Evolutionary conservation across 2,113 vertebrate genomes (phyloP), one percentile per base, ranked within the genome.

Genomic region (Dicaeum eximium): DNA sequence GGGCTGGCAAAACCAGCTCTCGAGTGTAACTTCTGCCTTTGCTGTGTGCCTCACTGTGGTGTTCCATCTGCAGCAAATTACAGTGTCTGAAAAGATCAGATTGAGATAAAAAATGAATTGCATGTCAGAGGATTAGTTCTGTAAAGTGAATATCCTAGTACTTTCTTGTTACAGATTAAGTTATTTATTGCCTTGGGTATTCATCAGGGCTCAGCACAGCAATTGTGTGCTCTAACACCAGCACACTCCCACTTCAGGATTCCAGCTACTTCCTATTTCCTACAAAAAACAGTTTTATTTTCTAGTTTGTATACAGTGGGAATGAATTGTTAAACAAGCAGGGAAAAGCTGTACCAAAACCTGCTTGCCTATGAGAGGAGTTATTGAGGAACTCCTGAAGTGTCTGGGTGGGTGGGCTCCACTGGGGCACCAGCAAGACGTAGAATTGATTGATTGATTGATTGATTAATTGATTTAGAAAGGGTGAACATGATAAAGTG

Each of bases 61-160:
- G 21, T 84, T 72, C 44, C 3, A 11, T 61, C 80, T 93, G 48
- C 64, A 93, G 37, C 42, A 42, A 90, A 53, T 92, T 88, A 81
- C 20, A 61, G n/a, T 20, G 30, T 65, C 69, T 87, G 70, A 54
- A 88, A 87, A 84, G 88, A 94, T 92, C 80, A 94, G 86, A 91
- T 74, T 21, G 31, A 72, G 33, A 58, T 71, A 90, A 74, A 87
- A 78, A 90, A 71, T 54, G 70, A 61, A 78, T 60, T 60, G 6
- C 44, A 24, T 87, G 66, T 80, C 83, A 69, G 53, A 51, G 70
- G 45, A 58, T 80, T 78, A 38, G 20, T 48, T 85, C 58, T 95
- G 48, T 62, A 72, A 89, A 88, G 56, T 47, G 78, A 82, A 56
- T 79, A 90, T 95, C 85, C 66, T 61, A 58, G 25, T 70, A 47